Base-by-base conservation (phyloP, 2,888 invertebrate genomes). In the Oscheius sp. region DNA sequence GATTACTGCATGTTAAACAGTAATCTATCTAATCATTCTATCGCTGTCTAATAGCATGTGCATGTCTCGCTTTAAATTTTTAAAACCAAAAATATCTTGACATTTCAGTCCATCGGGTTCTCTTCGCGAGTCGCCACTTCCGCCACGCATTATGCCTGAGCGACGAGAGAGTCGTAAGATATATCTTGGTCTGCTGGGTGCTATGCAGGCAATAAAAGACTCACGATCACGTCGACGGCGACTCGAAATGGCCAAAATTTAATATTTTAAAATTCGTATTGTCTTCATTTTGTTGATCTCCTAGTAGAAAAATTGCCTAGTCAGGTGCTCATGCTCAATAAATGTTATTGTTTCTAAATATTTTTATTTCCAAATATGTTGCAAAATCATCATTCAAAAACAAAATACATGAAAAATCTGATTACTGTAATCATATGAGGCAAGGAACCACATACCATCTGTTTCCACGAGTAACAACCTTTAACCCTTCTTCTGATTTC, bases 261-360 rank as follows among this genome's bases (percentile, higher is more conserved):
- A 57, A 28, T 4, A 6, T 38, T 26, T 33, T 26, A 9, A n/a
- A 20, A 17, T 56, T 32, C 36, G n/a, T 54, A 17, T 32, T 32
- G 28, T 30, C 22, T 17, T 54, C 17, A 17, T 33, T 54, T 33
- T n/a, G 32, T 20, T 41, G 50, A 50, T 50, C 50, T 50, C 50
- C 12, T 6, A n/a, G 3, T 24, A 20, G 17, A 36, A 20, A 26
- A 41, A 59, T 59, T 41, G 59, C 59, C 59, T 59, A 59, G 59
- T 59, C 59, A 59, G 59, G 59, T 59, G 59, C 28, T 57, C 44
- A 59, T 59, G 59, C 59, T 59, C 59, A 59, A 59, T 54, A 54
- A 32, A 41, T 41, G 41, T 17, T 41, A 17, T 36, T 9, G 8
- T 9, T 36, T 36, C 36, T 9, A 9, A 36, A 36, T 36, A 36